A percentile compares a stretch with the other conserved stretches of the same genome.
Evolutionary conservation across 2,113 vertebrate genomes (phyloP).

Genomic region (Octodon degus): DNA sequence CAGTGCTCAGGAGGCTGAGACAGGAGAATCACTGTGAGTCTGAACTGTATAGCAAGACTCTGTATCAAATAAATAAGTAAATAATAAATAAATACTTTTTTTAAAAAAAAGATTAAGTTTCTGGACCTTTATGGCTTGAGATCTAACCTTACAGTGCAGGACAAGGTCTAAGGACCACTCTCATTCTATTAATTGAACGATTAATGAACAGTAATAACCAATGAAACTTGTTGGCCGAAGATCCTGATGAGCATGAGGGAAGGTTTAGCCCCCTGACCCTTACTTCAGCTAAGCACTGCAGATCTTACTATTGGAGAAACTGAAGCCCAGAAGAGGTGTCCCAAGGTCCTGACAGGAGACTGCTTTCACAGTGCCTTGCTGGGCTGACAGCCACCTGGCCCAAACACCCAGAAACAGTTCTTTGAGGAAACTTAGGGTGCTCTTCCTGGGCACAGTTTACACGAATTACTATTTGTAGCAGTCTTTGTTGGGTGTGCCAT

Average conservation of each 20-base stretch:
- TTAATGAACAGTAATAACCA: neutral
- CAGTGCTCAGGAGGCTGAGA: too few relatives aligned
- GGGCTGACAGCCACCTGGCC: neutral
- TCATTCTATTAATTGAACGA: neutral
- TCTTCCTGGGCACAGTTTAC: neutral
- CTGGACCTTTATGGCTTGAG: neutral
- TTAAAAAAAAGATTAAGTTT: neutral
- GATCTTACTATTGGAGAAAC: neutral
- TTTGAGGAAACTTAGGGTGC: neutral
- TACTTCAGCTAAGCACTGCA: neutral
- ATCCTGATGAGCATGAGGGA: accelerated
- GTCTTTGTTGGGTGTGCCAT: neutral
- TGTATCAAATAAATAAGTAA: too few relatives aligned
- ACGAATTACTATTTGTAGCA: neutral
- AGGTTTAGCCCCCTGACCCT: too few relatives aligned
- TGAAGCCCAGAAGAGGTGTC: neutral
- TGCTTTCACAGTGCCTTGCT: neutral
- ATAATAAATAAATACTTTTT: too few relatives aligned
- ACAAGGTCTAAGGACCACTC: neutral
- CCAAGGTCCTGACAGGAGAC: neutral
- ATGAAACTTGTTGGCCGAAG: too few relatives aligned
- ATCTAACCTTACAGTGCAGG: neutral
- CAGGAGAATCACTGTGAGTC: too few relatives aligned
- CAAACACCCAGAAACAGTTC: neutral
- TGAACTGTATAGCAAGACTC: too few relatives aligned